Evolutionary conservation across 2,113 vertebrate species (phyloP).

Genomic region (Dolichallabes microphthalmus): DNA sequence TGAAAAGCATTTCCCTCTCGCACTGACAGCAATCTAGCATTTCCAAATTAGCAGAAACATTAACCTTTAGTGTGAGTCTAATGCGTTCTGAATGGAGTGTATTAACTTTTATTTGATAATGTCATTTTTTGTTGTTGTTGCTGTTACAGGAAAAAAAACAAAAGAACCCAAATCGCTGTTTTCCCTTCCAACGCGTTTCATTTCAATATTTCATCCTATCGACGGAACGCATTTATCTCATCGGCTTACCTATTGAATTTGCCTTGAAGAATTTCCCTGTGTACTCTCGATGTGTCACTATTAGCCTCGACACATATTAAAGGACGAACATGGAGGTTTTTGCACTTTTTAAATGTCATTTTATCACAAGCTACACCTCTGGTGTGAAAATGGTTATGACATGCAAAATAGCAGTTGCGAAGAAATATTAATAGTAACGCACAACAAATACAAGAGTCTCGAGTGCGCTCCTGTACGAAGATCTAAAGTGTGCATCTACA

Average conservation of each 20-base stretch:
- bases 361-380: not conserved
- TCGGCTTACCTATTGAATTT: conserved; percentile 2
- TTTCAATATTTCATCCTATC: conserved; percentile 4
- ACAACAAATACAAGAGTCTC: conserved; percentile 2
- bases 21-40: conserved; percentile 78
- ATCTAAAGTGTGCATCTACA: conserved; percentile 59
- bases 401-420: not conserved
- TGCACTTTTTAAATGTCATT: conserved; percentile 22
- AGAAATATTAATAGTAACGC: not conserved
- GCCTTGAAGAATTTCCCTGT: not conserved
- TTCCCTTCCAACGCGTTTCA: not conserved
- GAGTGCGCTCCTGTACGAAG: not conserved
- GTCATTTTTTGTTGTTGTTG: conserved; percentile 58
- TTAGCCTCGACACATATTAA: not conserved
- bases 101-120: conserved; percentile 79
- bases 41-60: conserved; percentile 84
- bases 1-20: conserved; percentile 74
- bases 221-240: not conserved
- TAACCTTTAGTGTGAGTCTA: conserved; percentile 81
- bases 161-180: not conserved
- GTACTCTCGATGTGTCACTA: not conserved
- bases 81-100: conserved; percentile 71
- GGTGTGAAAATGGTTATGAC: not conserved
- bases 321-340: conserved; percentile 1
- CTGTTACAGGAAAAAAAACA: not conserved